Conservation (phyloP, 2,113 vertebrate genomes). For the Muntiacus reevesi region DNA sequence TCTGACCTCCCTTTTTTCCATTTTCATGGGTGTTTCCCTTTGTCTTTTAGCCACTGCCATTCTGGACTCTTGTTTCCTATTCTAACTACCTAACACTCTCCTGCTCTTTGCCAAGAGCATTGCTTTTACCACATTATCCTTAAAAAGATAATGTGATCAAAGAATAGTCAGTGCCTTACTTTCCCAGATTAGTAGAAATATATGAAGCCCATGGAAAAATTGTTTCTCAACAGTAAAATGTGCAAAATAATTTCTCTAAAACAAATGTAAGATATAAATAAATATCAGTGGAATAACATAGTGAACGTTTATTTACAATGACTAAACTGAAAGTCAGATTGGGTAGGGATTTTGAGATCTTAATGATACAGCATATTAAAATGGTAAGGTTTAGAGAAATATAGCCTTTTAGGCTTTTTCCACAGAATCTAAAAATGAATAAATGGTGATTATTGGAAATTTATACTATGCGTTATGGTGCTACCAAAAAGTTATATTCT, state of each 20-base stretch:
- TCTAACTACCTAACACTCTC: background rate
- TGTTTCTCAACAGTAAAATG: background rate
- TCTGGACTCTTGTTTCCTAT: too few species aligned
- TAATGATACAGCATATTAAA: background rate
- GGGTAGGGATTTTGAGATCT: background rate
- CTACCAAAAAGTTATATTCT: background rate
- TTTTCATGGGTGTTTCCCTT: too few species aligned
- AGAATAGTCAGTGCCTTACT: background rate
- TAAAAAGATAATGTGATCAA: background rate
- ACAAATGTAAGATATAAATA: background rate
- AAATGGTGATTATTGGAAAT: background rate
- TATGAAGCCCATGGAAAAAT: background rate
- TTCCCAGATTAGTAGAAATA: background rate
- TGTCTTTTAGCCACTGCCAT: too few species aligned
- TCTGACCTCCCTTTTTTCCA: too few species aligned
- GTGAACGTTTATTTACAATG: background rate
- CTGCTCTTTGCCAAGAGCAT: background rate
- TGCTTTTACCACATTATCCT: background rate
- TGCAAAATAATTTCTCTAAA: background rate
- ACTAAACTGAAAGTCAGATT: background rate
- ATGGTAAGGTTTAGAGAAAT: background rate
- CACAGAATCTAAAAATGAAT: background rate
- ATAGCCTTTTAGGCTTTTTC: background rate
- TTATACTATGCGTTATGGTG: background rate
- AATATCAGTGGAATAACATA: background rate